Base-by-base conservation (phyloP, 2,797 vertebrate species). In the Thaleichthys pacificus region DNA sequence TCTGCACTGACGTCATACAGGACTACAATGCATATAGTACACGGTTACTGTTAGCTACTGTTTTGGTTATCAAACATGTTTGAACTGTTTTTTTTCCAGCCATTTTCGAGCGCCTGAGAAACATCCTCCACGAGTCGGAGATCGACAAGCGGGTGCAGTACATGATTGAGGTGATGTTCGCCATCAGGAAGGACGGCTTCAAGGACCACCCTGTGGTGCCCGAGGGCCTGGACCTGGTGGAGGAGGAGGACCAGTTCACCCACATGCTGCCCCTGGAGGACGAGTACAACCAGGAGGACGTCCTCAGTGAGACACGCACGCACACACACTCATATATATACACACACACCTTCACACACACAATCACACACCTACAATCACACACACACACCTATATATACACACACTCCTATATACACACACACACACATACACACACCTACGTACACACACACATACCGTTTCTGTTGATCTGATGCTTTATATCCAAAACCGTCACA, bases 111-210 rank as follows among this genome's bases (percentile, higher is more conserved):
- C 95, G 97, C 17, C 94, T 99, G 83, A 93, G 97, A 67, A 98
- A 99, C 77, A 94, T 99, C 83, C 95, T 99, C 7, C 97, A 99
- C 0, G 97, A 99, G 82, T 99, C 97, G 0, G 91, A 97, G 87
- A 97, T 99, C 1, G 97, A 99, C 83, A 98, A 99, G 87, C 95
- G 97, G 30, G 96, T 99, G 76, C 97, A 98, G 84, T 99, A 99
- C 88, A 99, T 99, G 97, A 98, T 99, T 47, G 97, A 99, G 89
- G 97, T 99, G 70, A 98, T 99, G 97, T 99, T 99, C 80, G 97
- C 97, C 66, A 97, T 99, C 71, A 91, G 97, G 66, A 99, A 99
- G 76, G 97, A 99, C 76, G 97, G 97, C 61, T 99, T 99, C 85
- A 99, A 99, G 87, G 97, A 98, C 83, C 97, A 99, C 51, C 97